A percentile compares a stretch with the other conserved stretches of the same genome.
phyloP scores from a whole-genome alignment of 23 tunicate genomes.

The Clavelina lepadiformis region DNA sequence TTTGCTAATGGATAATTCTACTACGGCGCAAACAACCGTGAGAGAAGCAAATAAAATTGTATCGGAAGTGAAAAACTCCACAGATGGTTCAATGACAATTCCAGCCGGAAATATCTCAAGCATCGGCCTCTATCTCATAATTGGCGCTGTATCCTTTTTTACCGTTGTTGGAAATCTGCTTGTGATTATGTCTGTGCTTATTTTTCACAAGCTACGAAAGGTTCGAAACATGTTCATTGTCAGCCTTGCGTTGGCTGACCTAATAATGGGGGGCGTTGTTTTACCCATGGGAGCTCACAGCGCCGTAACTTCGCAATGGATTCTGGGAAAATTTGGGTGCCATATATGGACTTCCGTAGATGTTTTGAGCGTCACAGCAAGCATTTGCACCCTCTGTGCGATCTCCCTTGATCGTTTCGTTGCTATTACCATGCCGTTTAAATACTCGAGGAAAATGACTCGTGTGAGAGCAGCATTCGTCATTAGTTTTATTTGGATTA shows the following conservation, averaged over 20 bases:
- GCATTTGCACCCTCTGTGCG: slow-evolving; percentile 82
- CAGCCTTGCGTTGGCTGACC: slow-evolving; percentile 79
- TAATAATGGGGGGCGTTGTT: slow-evolving; percentile 77
- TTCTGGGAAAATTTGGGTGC: slow-evolving; percentile 46
- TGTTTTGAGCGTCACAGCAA: slow-evolving; percentile 91
- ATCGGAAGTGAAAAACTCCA: no score
- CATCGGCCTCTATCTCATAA: no score
- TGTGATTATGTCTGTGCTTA: slow-evolving; percentile 50
- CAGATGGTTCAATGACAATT: no score
- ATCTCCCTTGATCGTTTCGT: slow-evolving; percentile 88
- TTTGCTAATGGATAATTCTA: no score
- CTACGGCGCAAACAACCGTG: no score
- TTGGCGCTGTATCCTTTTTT: slow-evolving; percentile 18
- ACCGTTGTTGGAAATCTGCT: slow-evolving; percentile 61
- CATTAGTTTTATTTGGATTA: slow-evolving; percentile 74
- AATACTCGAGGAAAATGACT: slow-evolving; percentile 62
- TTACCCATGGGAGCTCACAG: slow-evolving; percentile 61
- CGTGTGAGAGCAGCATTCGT: slow-evolving; percentile 45
- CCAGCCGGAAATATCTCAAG: no score
- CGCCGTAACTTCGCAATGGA: slow-evolving; percentile 53
- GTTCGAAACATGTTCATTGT: slow-evolving; percentile 85
- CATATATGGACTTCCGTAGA: slow-evolving; percentile 80
- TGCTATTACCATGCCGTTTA: slow-evolving; percentile 85
- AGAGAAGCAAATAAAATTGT: no score
- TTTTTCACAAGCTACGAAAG: slow-evolving; percentile 64